Conservation (phyloP, 2,888 invertebrate genomes). For the Flexamia atlantica region DNA sequence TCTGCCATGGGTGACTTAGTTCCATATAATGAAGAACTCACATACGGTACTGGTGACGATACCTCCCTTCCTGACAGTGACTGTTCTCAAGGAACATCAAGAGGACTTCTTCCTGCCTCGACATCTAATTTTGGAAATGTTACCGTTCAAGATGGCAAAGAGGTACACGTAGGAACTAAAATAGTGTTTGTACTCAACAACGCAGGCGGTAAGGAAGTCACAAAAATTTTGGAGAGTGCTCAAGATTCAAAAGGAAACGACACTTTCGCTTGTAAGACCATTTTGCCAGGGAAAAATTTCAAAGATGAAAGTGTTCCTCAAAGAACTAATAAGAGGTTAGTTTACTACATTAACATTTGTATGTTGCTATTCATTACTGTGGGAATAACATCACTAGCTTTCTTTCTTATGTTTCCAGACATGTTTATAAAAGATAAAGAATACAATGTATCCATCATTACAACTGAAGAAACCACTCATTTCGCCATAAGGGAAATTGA, state of each 20-base stretch:
- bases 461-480: neutral
- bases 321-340: neutral
- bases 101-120: neutral
- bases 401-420: neutral
- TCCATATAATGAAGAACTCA: neutral
- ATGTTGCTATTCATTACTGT: neutral
- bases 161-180: conserved; percentile 7
- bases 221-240: neutral
- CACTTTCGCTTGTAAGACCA: neutral
- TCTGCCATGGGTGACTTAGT: conserved; percentile 1
- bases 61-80: neutral
- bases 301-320: neutral
- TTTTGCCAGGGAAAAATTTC: neutral
- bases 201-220: neutral
- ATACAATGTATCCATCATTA: neutral
- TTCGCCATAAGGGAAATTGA: too few species aligned
- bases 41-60: neutral
- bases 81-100: neutral
- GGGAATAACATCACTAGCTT: neutral
- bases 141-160: neutral
- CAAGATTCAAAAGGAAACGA: neutral
- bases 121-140: neutral
- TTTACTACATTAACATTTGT: neutral
- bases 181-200: neutral
- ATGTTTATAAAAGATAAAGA: neutral